A percentile compares a stretch with the other conserved stretches of the same genome.
Evolutionary conservation across 2,888 invertebrate species (phyloP).

Genomic region (Lasioglossum figueresi): DNA sequence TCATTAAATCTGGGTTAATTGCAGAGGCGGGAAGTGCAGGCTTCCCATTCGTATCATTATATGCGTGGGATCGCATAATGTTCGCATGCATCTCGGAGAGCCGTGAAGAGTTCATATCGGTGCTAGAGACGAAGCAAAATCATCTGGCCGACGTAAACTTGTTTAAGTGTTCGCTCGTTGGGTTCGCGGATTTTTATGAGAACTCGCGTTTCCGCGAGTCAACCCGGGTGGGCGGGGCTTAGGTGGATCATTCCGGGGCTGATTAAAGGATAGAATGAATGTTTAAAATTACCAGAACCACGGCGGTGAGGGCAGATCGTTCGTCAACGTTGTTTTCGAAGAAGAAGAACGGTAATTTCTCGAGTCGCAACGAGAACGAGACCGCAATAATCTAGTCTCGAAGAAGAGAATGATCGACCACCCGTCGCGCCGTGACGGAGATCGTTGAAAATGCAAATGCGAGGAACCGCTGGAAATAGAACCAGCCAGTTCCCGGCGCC

Average conservation of each 20-base stretch:
- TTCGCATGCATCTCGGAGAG: not conserved
- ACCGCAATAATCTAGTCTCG: conserved; percentile 26
- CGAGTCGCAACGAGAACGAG: not conserved
- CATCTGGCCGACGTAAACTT: not conserved
- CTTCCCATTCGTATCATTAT: not conserved
- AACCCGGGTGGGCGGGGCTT: not conserved
- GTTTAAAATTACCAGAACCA: not conserved
- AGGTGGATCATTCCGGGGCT: too few species aligned
- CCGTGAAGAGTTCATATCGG: not conserved
- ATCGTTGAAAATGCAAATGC: conserved; percentile 46
- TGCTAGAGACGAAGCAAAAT: not conserved
- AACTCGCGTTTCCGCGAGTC: not conserved
- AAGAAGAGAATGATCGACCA: conserved; percentile 26
- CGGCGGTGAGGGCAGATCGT: too few species aligned
- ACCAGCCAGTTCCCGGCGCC: not conserved
- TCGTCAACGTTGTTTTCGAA: too few species aligned
- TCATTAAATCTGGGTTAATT: conserved; percentile 40
- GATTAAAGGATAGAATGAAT: not conserved
- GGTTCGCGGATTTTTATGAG: not conserved
- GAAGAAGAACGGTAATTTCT: not conserved
- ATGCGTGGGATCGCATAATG: not conserved
- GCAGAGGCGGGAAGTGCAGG: conserved; percentile 19
- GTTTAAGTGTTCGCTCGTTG: not conserved
- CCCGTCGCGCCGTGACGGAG: conserved; percentile 6
- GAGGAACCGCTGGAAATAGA: conserved; percentile 40